Evolutionary conservation across 2,888 invertebrate species (phyloP).

Genomic region (Drosophila buzzatii): DNA sequence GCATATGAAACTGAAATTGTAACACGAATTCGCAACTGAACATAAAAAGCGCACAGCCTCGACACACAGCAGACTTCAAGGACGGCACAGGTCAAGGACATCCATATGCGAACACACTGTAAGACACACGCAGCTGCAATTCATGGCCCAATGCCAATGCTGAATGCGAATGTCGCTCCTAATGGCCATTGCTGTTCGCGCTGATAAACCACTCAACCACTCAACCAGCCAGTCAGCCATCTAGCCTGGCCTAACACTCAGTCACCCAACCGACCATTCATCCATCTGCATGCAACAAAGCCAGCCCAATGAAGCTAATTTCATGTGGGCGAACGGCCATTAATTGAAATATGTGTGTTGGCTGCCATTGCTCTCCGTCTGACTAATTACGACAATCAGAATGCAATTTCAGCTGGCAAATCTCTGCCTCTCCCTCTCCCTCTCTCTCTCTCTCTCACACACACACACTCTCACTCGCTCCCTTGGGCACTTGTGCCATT

Average conservation of each 20-base stretch:
- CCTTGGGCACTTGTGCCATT: neutral
- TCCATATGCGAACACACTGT: constrained; percentile 8
- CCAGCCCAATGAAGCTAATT: constrained; percentile 51
- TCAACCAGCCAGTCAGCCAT: neutral
- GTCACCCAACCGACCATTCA: neutral
- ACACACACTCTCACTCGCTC: no score
- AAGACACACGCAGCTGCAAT: constrained; percentile 27
- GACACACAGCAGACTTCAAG: constrained; percentile 19
- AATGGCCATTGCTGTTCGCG: constrained; percentile 35
- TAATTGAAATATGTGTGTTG: constrained; percentile 57
- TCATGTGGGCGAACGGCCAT: constrained; percentile 26
- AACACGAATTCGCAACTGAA: constrained; percentile 17
- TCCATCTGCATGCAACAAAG: neutral
- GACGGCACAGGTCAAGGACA: constrained; percentile 28
- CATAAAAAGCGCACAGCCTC: constrained; percentile 24
- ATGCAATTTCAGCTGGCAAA: constrained; percentile 27
- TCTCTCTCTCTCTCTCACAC: no score
- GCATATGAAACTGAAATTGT: neutral
- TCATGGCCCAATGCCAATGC: constrained; percentile 42
- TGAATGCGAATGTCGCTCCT: constrained; percentile 43
- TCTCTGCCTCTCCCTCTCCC: neutral
- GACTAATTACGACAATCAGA: constrained; percentile 53
- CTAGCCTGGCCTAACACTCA: neutral
- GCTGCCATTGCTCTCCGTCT: constrained; percentile 18
- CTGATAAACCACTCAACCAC: constrained; percentile 12